Evolutionary conservation across 2,888 invertebrate genomes (phyloP).

Genomic region (Brachycybe producta): DNA sequence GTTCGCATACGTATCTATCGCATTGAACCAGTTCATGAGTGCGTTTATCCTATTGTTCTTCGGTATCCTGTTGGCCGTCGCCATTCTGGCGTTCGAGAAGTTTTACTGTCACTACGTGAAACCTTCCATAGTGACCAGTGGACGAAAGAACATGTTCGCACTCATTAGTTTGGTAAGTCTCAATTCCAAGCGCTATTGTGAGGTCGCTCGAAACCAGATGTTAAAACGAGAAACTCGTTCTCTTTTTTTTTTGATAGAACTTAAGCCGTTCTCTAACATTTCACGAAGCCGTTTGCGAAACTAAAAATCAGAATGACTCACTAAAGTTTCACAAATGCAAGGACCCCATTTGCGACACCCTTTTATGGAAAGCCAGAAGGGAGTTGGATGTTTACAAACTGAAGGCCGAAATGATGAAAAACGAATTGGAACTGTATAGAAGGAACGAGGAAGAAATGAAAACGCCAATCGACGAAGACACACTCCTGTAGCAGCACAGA

Average conservation of each 20-base stretch:
- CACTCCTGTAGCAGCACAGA: no score
- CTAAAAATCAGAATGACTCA: slow-evolving; percentile 62
- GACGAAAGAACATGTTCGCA: no score
- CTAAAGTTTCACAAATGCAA: slow-evolving; percentile 58
- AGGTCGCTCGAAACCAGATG: no score
- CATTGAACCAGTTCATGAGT: slow-evolving; percentile 89
- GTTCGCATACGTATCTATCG: slow-evolving; percentile 74
- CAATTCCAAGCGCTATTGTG: no score
- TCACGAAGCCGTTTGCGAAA: slow-evolving; percentile 62
- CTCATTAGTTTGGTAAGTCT: slow-evolving; percentile 86
- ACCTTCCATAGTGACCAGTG: no score
- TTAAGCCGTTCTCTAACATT: slow-evolving; percentile 67
- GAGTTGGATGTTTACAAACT: background rate
- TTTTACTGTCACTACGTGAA: slow-evolving; percentile 88
- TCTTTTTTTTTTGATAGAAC: slow-evolving; percentile 34
- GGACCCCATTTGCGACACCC: slow-evolving; percentile 56
- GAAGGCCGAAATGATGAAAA: background rate
- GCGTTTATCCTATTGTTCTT: slow-evolving; percentile 91
- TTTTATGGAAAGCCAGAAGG: background rate
- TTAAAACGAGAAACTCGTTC: no score
- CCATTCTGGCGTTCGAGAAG: slow-evolving; percentile 78
- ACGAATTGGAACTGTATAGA: no score
- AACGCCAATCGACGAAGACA: no score
- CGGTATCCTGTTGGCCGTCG: slow-evolving; percentile 78
- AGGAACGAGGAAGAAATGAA: no score